Conservation (phyloP, 2,797 vertebrate genomes). For the Rhadinocentrus ornatus region DNA sequence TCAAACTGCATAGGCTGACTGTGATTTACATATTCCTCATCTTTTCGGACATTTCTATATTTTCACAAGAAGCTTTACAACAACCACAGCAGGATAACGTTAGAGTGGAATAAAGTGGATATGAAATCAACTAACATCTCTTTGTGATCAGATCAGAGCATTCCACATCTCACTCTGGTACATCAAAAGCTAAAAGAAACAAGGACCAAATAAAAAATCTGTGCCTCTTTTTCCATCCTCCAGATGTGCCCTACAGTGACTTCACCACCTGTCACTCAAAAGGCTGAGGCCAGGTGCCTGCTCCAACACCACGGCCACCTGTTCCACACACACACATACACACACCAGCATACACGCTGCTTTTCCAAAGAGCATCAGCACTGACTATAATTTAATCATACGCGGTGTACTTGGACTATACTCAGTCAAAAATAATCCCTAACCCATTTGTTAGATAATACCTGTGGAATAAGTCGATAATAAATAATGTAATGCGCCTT, state of each 20-base stretch:
- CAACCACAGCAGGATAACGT: background rate
- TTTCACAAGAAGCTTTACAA: background rate
- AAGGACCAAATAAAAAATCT: conserved; percentile 43
- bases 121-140: conserved; percentile 8
- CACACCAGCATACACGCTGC: conserved; percentile 10
- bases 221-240: conserved; percentile 28
- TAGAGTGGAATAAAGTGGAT: conserved; percentile 7
- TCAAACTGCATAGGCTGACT: conserved; percentile 5
- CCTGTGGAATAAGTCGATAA: conserved; percentile 60
- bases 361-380: conserved; percentile 42
- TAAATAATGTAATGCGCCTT: conserved; percentile 66
- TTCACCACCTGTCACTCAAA: conserved; percentile 74
- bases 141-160: conserved; percentile 25
- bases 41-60: conserved; percentile 4
- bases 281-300: conserved; percentile 68
- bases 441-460: conserved; percentile 67
- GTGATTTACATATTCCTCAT: conserved; percentile 19
- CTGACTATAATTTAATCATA: conserved; percentile 50
- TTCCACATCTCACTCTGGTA: conserved; percentile 30
- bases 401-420: conserved; percentile 27
- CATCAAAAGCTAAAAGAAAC: conserved; percentile 57
- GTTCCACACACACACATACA: conserved; percentile 31
- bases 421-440: conserved; percentile 57
- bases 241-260: conserved; percentile 71
- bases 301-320: conserved; percentile 62